Percentiles rank a stretch among this genome's conserved stretches.
Evolutionary conservation across 2,888 invertebrate genomes (phyloP).

Genomic region (Sepioteuthis lessoniana): DNA sequence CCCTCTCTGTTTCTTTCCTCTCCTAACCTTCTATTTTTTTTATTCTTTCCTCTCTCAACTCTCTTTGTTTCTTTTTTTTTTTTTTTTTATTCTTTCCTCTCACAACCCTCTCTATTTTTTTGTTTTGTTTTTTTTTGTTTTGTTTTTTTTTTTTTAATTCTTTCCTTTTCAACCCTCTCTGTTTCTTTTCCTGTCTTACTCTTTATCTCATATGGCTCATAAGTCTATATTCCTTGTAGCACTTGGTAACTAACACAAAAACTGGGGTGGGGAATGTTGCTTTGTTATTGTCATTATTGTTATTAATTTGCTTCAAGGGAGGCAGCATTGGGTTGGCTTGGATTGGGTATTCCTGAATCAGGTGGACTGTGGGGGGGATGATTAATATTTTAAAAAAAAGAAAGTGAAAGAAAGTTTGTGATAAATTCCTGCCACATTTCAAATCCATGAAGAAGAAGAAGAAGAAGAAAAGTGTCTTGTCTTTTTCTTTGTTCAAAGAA

Average conservation of each 20-base stretch:
- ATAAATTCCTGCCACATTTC: background rate
- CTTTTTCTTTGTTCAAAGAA: background rate
- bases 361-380: background rate
- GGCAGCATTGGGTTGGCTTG: background rate
- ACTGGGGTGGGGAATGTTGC: background rate
- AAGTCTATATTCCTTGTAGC: background rate
- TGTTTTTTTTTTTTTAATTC: too few species aligned
- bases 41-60: too few species aligned
- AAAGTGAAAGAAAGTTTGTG: background rate
- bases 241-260: background rate
- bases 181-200: too few species aligned
- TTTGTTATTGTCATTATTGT: background rate
- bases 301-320: background rate
- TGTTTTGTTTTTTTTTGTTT: too few species aligned
- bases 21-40: too few species aligned
- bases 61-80: too few species aligned
- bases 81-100: too few species aligned
- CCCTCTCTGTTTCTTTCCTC: too few species aligned
- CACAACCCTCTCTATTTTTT: too few species aligned
- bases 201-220: background rate
- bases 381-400: background rate
- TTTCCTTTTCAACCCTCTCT: too few species aligned
- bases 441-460: background rate
- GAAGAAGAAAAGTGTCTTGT: background rate
- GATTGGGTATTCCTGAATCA: background rate